Evolutionary conservation across 2,797 vertebrate genomes (phyloP).

Genomic region (Poecilia gillii): DNA sequence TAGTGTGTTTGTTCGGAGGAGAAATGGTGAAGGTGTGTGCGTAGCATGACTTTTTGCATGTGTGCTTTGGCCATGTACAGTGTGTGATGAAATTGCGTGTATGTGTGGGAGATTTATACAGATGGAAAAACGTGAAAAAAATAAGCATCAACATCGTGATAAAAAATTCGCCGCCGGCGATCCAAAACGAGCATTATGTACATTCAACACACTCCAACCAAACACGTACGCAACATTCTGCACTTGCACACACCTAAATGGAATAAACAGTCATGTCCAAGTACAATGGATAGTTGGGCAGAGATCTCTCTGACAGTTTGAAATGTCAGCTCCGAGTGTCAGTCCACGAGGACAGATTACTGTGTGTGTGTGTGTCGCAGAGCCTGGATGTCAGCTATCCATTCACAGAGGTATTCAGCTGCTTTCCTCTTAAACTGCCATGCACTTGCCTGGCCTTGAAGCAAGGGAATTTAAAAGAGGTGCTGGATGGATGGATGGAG

Average conservation of each 20-base stretch:
- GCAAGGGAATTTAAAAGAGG: slow-evolving; percentile 37
- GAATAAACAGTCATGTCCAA: slow-evolving; percentile 46
- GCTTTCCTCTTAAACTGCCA: slow-evolving; percentile 34
- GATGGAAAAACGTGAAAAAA: slow-evolving; percentile 20
- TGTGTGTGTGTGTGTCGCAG: slow-evolving; percentile 24
- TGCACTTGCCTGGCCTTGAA: slow-evolving; percentile 41
- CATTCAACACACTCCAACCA: slow-evolving; percentile 31
- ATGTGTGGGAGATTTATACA: slow-evolving; percentile 10
- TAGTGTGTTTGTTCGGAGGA: slow-evolving; percentile 57
- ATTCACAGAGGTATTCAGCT: slow-evolving; percentile 40
- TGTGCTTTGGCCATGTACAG: neutral
- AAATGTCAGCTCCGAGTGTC: slow-evolving; percentile 75
- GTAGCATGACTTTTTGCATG: slow-evolving; percentile 6
- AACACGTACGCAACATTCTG: slow-evolving; percentile 30
- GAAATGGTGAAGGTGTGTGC: slow-evolving; percentile 7
- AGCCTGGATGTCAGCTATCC: slow-evolving; percentile 49
- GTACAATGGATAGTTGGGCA: slow-evolving; percentile 68
- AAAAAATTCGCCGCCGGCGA: slow-evolving; percentile 40
- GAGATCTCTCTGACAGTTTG: slow-evolving; percentile 72
- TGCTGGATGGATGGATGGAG: slow-evolving; percentile 21
- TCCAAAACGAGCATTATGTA: slow-evolving; percentile 37
- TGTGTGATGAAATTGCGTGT: slow-evolving; percentile 12
- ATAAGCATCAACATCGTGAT: slow-evolving; percentile 43
- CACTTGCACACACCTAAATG: slow-evolving; percentile 19
- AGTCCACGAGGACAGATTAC: slow-evolving; percentile 52